Conservation (phyloP, 1,140 invertebrate genomes). For the Orchestia grillus region DNA sequence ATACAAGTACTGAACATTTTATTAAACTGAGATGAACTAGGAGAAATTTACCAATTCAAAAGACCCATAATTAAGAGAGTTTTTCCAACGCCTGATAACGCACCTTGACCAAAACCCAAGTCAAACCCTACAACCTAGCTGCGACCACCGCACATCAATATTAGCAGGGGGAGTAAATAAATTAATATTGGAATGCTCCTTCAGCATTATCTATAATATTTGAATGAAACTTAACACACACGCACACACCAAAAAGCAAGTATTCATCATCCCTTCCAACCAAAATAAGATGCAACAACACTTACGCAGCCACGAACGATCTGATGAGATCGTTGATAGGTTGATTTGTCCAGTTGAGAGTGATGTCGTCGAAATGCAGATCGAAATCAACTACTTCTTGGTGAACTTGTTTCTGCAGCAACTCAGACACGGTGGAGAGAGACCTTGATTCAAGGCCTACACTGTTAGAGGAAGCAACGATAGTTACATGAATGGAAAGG, state of each 20-base stretch:
- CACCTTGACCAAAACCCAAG: background rate
- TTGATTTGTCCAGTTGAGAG: slow-evolving; percentile 85
- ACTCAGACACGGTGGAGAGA: slow-evolving; percentile 73
- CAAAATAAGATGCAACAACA: background rate
- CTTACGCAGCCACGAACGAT: slow-evolving; percentile 60
- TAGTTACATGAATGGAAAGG: background rate
- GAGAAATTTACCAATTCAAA: too few relatives aligned
- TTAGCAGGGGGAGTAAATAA: background rate
- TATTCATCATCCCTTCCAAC: background rate
- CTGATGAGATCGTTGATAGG: slow-evolving; percentile 74
- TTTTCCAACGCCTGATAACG: too few relatives aligned
- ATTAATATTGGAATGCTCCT: background rate
- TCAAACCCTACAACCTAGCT: background rate
- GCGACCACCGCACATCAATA: background rate
- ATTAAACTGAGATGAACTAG: too few relatives aligned
- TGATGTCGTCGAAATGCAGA: slow-evolving; percentile 88
- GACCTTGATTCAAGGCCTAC: slow-evolving; percentile 64
- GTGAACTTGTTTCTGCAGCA: slow-evolving; percentile 79
- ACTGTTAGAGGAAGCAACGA: slow-evolving; percentile 50
- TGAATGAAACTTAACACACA: background rate
- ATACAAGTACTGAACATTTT: too few relatives aligned
- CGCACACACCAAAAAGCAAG: background rate
- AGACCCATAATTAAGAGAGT: too few relatives aligned
- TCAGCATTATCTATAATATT: background rate
- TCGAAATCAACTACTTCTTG: slow-evolving; percentile 88